phyloP scores from a whole-genome alignment of 2,888 invertebrate species.

The Plebejus argus region DNA sequence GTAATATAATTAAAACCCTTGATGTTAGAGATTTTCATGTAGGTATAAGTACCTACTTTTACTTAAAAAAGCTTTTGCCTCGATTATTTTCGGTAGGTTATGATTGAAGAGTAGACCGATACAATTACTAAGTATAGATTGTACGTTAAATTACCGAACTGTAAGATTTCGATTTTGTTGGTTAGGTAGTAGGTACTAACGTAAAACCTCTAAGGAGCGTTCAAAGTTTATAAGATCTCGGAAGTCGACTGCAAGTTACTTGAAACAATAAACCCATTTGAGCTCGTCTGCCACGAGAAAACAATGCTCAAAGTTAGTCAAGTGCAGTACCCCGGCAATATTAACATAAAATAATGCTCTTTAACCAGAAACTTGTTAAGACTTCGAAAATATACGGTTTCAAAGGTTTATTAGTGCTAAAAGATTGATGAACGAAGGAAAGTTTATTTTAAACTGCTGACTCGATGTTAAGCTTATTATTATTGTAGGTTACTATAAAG shows the following conservation, averaged over 20 bases:
- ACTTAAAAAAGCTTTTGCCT: too few species aligned
- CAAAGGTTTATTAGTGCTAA: background rate
- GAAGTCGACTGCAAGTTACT: conserved; percentile 7
- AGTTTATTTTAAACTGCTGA: background rate
- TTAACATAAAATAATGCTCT: conserved; percentile 17
- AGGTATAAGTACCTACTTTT: too few species aligned
- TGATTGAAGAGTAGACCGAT: too few species aligned
- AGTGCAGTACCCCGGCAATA: conserved; percentile 17
- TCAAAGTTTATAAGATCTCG: conserved; percentile 28
- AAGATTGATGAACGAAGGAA: background rate
- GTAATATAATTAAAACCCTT: too few species aligned
- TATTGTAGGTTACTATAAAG: too few species aligned
- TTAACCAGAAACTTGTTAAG: conserved; percentile 1
- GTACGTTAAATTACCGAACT: background rate
- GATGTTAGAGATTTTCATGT: too few species aligned
- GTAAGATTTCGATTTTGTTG: background rate
- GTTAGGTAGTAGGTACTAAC: background rate
- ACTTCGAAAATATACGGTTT: conserved; percentile 3
- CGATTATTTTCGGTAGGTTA: too few species aligned
- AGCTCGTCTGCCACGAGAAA: conserved; percentile 24
- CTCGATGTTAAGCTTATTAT: too few species aligned
- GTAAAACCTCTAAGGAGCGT: background rate
- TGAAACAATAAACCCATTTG: conserved; percentile 31
- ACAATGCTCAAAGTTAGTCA: conserved; percentile 28
- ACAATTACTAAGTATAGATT: too few species aligned